Evolutionary conservation across 35 echinoderm and acorn worm species (phyloP), one percentile per base, ranked within the genome.

Genomic region (Lytechinus variegatus): DNA sequence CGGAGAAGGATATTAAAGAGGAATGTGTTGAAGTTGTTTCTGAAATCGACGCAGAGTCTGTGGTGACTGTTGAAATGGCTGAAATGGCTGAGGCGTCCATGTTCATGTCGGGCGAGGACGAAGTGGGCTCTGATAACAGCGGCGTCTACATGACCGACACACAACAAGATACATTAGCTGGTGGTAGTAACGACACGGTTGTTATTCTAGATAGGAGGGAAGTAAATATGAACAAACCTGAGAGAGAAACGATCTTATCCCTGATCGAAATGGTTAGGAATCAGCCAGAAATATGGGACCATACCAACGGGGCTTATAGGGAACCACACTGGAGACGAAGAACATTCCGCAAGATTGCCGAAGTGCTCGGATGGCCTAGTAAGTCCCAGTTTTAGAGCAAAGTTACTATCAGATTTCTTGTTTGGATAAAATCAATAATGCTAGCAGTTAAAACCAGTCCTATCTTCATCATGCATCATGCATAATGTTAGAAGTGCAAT

Each of bases 291-390:
- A 93, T 93, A 3, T 93, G 92, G 92, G 92, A 93, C 54, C 19
- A 56, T 19, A 55, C 53, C 53, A 55, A 54, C 92, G 54, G 9
- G 92, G 53, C 92, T 5, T 93, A 93, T 27, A 54, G 92, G 52
- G 53, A 93, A 11, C 55, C 55, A 57, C 53, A 24, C 3, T 19
- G 55, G 55, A 93, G 54, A n/a, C 55, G 28, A 93, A 33, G 54
- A 27, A 55, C 14, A 13, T 93, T 93, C 57, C 52, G 53, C 1
- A 57, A 27, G 27, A 93, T 93, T 57, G 92, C 10, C 28, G 92
- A 54, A 55, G 92, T 19, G 53, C n/a, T 93, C 5, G 92, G 92
- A 27, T 93, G 92, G 92, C 56, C 92, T 53, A 28, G 92, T 93
- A 57, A 55, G 55, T 93, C 21, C 66, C 66, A n/a, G 4, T 79